Base-by-base conservation (phyloP, 2,113 vertebrate genomes). In the Heptranchias perlo region DNA sequence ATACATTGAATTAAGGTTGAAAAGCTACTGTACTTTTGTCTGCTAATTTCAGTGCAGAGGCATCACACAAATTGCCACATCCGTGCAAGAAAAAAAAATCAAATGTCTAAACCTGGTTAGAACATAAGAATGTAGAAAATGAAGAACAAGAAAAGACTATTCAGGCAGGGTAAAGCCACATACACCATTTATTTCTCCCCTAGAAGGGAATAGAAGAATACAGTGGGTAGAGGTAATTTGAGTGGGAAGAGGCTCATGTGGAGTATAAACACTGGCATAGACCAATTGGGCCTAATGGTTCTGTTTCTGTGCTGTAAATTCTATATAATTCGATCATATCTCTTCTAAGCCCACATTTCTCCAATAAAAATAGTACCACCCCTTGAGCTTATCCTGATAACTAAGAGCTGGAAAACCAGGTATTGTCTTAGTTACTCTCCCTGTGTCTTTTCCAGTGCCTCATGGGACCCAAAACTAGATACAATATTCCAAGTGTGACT, bases 1-100 rank as follows among this genome's bases (percentile, higher is more conserved):
- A 35, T 73, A 69, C 47, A 14, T 95, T 95, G 44, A 69, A 31
- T 73, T 47, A 95, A 73, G 94, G 64, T 73, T 95, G 44, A 95
- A 69, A 47, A 67, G 47, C 0, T 31, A 44, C 35, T 31, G 65
- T 14, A 67, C 23, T 31, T 67, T 35, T 69, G 39, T 28, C 47
- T 95, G 25, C 31, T 5, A 49, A 31, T 23, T 52, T 95, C 10
- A n/a, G 52, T 58, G 52, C 52, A 61, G 65, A 94, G 23, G 52
- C 52, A 58, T 61, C 4, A 31, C 25, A 35, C 39, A 52, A 52
- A 0, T 47, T 95, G 47, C 5, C 25, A 94, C 61, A 16, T 69
- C 18, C 16, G 8, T 25, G 35, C 54, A 61, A 35, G 31, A 61
- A 25, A 93, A 58, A 35, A 93, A 14, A 31, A 52, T 52, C n/a